Conservation (phyloP, 2,888 invertebrate species). For the Caenorhabditis drosophilae region DNA sequence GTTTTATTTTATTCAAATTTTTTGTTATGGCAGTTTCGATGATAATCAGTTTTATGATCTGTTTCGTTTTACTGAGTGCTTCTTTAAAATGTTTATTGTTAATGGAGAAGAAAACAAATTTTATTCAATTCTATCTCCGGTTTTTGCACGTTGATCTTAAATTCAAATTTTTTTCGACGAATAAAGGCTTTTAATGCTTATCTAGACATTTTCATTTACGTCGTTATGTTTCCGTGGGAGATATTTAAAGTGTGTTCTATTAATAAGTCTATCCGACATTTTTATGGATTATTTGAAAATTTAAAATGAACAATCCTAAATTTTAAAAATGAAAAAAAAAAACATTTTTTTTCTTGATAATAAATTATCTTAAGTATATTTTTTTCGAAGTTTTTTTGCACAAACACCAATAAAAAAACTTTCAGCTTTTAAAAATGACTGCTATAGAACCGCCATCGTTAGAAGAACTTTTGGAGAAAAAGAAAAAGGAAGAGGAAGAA, state of each 20-base stretch:
- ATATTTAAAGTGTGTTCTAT: not conserved
- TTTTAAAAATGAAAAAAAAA: not conserved
- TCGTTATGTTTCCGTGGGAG: too few species aligned
- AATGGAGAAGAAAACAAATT: too few species aligned
- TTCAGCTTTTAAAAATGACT: conserved; percentile 28
- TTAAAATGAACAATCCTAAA: not conserved
- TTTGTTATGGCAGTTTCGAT: not conserved
- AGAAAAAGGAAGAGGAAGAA: conserved; percentile 92
- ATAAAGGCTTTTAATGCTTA: conserved; percentile 3
- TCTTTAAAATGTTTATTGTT: not conserved
- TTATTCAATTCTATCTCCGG: too few species aligned
- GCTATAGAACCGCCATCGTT: conserved; percentile 88
- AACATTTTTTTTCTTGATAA: too few species aligned
- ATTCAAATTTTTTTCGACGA: not conserved
- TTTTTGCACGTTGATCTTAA: not conserved
- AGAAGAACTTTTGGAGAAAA: conserved; percentile 91
- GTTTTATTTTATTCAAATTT: not conserved
- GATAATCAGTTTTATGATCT: not conserved
- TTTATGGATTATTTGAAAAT: not conserved
- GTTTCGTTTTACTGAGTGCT: not conserved
- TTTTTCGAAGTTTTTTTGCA: not conserved
- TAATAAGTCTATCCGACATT: not conserved
- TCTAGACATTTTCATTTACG: too few species aligned
- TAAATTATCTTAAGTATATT: not conserved
- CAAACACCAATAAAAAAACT: too few species aligned